Base-by-base conservation (phyloP, 2,113 vertebrate species). In the Microcebus griseorufus region DNA sequence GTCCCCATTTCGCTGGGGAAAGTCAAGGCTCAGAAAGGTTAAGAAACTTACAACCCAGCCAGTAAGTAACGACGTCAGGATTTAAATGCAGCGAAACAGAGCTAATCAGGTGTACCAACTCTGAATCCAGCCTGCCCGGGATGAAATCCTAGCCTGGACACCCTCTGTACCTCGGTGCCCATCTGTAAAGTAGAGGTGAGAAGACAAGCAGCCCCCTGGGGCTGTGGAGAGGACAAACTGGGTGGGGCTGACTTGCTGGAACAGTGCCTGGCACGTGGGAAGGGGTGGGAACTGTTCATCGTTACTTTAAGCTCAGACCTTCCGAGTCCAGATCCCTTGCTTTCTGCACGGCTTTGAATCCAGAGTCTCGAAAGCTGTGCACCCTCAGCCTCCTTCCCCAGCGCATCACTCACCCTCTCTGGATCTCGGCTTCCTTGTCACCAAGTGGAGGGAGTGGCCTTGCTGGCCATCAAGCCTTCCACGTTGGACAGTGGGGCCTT, bases 211-310 rank as follows among this genome's bases (percentile, higher is more conserved):
- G 72, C 25, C 48, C 64, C 53, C 8, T 0, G 4, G 12, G 18
- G 37, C 53, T 4, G 6, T 4, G 32, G 5, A 1, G 11, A 22
- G 0, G 7, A 16, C 34, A 3, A 20, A 23, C 29, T 0, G 9
- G 14, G 25, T 3, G 78, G 42, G 14, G 34, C 32, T 9, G 0
- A 8, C 25, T 1, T 9, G 13, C 34, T 9, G n/a, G 27, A 62
- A 29, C 0, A 22, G 78, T 3, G 5, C 22, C 39, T 7, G 12
- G 75, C 5, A 6, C 1, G 0, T 0, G n/a, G 70, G 12, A 9
- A 23, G 13, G 17, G 6, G 53, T 0, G 27, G 0, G 32, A 17
- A 11, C 25, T 0, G 8, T 3, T 48, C 11, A 20, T 8, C 18
- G 1, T 22, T 14, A 34, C 42, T 51, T 22, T 8, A 7, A 37